Conservation (phyloP, 2,797 vertebrate species). For the Prionace glauca region DNA sequence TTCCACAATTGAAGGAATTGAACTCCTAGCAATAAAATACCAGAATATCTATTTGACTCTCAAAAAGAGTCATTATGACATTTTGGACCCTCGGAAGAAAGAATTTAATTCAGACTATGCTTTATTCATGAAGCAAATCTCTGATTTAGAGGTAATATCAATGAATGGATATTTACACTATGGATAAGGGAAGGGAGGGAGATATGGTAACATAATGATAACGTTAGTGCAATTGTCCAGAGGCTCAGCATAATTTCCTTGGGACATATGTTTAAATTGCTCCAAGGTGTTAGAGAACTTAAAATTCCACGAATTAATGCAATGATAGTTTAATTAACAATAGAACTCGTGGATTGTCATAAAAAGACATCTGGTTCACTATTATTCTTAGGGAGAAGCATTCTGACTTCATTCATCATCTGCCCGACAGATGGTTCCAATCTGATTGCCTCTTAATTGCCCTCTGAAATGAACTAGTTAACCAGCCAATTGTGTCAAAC, state of each 20-base stretch:
- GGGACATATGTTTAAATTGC: background rate
- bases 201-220: background rate
- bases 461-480: too few relatives aligned
- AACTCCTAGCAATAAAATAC: constrained; percentile 63
- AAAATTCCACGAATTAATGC: background rate
- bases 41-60: constrained; percentile 59
- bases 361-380: too few relatives aligned
- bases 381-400: too few relatives aligned
- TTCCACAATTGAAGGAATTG: constrained; percentile 70
- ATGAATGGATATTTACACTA: background rate
- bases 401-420: too few relatives aligned
- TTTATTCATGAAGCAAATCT: constrained; percentile 62
- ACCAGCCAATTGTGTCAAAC: too few relatives aligned
- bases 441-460: too few relatives aligned
- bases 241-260: background rate
- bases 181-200: background rate
- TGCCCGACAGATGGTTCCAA: too few relatives aligned
- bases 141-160: constrained; percentile 59
- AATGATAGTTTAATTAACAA: background rate
- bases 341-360: background rate
- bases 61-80: constrained; percentile 65
- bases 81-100: constrained; percentile 59
- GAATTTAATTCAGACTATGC: constrained; percentile 69
- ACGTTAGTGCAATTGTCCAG: background rate
- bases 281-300: background rate